These are phyloP conservation scores for Sinonovacula constricta DNA, from an alignment of 1,140 invertebrate species.

Conservation along the genomic window DNA sequence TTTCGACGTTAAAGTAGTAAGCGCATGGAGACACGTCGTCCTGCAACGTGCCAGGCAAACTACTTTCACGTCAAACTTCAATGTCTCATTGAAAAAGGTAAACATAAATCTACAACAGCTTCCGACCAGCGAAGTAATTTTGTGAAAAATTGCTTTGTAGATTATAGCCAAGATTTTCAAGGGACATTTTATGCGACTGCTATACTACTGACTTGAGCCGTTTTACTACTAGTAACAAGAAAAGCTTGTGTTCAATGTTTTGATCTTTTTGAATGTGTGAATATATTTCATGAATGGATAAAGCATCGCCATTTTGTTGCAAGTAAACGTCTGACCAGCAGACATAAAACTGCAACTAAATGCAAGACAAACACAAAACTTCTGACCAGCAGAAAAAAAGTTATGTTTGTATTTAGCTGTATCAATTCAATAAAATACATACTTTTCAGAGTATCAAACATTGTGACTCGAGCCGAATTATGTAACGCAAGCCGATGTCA, in stretches of 20 bases:
- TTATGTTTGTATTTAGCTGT: no score
- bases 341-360: no score
- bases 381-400: no score
- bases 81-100: background rate
- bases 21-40: no score
- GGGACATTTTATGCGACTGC: background rate
- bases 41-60: no score
- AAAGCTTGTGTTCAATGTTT: background rate
- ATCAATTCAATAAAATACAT: no score
- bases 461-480: background rate
- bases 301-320: background rate
- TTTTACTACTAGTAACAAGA: background rate
- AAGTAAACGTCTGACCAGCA: background rate
- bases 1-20: no score
- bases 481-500: conserved; percentile 10
- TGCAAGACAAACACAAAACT: no score
- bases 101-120: conserved; percentile 22
- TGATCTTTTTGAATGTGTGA: background rate
- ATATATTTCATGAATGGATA: background rate
- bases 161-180: conserved; percentile 3
- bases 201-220: background rate
- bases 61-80: no score
- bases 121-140: conserved; percentile 26
- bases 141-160: conserved; percentile 28
- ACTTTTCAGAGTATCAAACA: no score